Conservation (phyloP, 2,113 vertebrate species). For the Haliaeetus leucogaster region DNA sequence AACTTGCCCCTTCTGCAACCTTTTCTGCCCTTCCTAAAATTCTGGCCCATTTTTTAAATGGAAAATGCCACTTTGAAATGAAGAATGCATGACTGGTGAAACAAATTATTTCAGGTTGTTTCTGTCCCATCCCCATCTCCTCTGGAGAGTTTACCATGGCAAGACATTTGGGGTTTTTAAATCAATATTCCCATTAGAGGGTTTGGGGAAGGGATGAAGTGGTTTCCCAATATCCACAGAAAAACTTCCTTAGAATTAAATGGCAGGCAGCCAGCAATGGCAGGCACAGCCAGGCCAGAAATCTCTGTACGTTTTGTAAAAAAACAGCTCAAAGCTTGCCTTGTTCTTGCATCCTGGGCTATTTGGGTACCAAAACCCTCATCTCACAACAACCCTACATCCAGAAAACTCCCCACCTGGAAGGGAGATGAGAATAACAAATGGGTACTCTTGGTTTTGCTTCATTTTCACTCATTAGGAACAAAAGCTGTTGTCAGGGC, state of each 20-base stretch:
- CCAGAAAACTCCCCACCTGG: background rate
- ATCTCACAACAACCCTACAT: background rate
- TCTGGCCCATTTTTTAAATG: background rate
- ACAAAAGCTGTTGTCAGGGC: background rate
- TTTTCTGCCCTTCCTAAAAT: background rate
- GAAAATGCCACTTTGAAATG: background rate
- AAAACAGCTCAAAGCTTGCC: background rate
- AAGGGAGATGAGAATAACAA: background rate
- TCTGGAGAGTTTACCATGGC: background rate
- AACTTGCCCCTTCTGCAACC: background rate
- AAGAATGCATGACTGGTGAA: background rate
- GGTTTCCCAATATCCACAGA: background rate
- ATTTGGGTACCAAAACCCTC: background rate
- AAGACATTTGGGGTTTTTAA: background rate
- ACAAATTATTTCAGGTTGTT: background rate
- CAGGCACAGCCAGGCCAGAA: background rate
- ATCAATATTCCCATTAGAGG: background rate
- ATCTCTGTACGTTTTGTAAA: background rate
- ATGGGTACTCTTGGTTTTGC: background rate
- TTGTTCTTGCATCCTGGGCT: background rate
- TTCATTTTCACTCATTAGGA: background rate
- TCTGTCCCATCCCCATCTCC: background rate
- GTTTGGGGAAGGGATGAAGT: background rate
- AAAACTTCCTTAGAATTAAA: background rate
- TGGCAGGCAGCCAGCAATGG: background rate